Evolutionary conservation across 2,797 vertebrate genomes (phyloP).

Genomic region (Etheostoma nigrum): DNA sequence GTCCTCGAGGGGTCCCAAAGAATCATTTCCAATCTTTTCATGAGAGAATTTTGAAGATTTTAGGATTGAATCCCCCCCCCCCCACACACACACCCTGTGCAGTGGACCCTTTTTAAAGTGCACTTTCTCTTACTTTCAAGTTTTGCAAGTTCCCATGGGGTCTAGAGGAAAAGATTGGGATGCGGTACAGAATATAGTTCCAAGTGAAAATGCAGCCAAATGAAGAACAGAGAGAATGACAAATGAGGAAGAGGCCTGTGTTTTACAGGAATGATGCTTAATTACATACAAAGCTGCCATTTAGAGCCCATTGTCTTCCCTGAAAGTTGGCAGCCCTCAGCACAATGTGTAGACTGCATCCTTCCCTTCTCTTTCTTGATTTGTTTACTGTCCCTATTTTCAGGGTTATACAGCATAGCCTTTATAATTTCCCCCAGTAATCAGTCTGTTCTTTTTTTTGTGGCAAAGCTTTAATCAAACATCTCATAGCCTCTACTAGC

Average conservation of each 20-base stretch:
- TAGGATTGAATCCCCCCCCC: too few relatives aligned
- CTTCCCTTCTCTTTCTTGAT: slow-evolving; percentile 66
- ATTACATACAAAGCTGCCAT: slow-evolving; percentile 77
- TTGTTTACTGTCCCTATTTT: slow-evolving; percentile 60
- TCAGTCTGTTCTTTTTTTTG: slow-evolving; percentile 66
- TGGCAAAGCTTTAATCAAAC: slow-evolving; percentile 78
- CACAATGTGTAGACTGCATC: slow-evolving; percentile 66
- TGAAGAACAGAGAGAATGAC: slow-evolving; percentile 56
- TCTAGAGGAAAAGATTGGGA: slow-evolving; percentile 19
- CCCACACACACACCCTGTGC: not conserved
- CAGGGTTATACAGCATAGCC: slow-evolving; percentile 60
- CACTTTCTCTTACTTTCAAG: slow-evolving; percentile 26
- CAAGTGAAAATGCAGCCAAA: slow-evolving; percentile 59
- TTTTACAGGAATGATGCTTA: slow-evolving; percentile 71
- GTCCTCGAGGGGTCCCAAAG: not conserved
- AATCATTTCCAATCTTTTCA: not conserved
- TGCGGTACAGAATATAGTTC: slow-evolving; percentile 42
- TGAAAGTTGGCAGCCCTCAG: slow-evolving; percentile 70
- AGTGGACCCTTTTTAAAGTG: slow-evolving; percentile 5
- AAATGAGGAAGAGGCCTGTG: slow-evolving; percentile 55
- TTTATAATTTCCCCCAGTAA: slow-evolving; percentile 77
- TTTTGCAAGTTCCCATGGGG: slow-evolving; percentile 36
- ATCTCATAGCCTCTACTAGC: slow-evolving; percentile 65
- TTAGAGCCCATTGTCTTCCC: slow-evolving; percentile 72
- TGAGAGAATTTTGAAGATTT: not conserved